Evolutionary conservation across 2,888 invertebrate species (phyloP).

Genomic region (Spodoptera exigua): DNA sequence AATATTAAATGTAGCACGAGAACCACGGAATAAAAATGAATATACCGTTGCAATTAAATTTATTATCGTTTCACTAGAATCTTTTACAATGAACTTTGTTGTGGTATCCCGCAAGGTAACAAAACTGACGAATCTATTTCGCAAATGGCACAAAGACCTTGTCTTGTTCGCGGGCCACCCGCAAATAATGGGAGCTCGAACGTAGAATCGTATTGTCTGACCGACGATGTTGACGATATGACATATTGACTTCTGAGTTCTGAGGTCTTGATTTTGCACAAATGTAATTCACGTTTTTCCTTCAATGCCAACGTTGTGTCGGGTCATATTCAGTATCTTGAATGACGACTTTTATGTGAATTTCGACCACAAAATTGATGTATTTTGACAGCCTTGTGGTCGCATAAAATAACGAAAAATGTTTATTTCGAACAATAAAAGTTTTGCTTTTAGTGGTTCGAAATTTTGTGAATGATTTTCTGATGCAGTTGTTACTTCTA

Average conservation of each 20-base stretch:
- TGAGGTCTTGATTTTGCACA: slow-evolving; percentile 69
- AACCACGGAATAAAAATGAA: no score
- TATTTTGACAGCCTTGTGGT: slow-evolving; percentile 49
- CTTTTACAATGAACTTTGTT: slow-evolving; percentile 38
- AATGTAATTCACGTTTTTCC: slow-evolving; percentile 60
- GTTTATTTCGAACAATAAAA: slow-evolving; percentile 17
- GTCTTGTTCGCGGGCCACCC: slow-evolving; percentile 78
- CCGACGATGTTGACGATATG: slow-evolving; percentile 69
- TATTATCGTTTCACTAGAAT: slow-evolving; percentile 31
- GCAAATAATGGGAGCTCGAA: slow-evolving; percentile 72
- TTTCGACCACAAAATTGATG: slow-evolving; percentile 37
- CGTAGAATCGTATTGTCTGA: slow-evolving; percentile 71
- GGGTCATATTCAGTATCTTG: slow-evolving; percentile 44
- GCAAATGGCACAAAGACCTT: slow-evolving; percentile 68
- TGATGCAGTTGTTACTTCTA: slow-evolving; percentile 13
- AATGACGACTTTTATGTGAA: slow-evolving; percentile 50
- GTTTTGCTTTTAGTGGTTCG: slow-evolving; percentile 9
- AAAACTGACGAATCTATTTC: slow-evolving; percentile 79
- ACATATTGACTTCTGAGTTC: slow-evolving; percentile 71
- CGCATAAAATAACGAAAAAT: slow-evolving; percentile 16
- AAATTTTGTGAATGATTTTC: slow-evolving; percentile 30
- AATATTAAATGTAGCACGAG: slow-evolving; percentile 10
- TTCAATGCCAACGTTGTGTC: slow-evolving; percentile 54
- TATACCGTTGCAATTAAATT: slow-evolving; percentile 19
- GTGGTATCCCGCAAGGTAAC: slow-evolving; percentile 66